Base-by-base conservation (phyloP, 2,888 invertebrate genomes). In the Eupithecia dodoneata region DNA sequence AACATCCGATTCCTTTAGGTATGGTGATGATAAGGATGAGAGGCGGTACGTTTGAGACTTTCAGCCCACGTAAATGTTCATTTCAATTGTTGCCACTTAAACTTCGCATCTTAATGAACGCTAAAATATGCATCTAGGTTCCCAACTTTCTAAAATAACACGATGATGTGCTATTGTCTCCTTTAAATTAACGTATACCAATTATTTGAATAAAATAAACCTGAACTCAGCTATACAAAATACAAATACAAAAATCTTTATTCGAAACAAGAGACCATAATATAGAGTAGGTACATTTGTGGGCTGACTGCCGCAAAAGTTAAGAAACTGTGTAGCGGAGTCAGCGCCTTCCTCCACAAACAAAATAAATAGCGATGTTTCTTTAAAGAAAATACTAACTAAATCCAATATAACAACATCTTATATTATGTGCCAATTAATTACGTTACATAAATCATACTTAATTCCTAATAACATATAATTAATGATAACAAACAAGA, bases 81-180 rank as follows among this genome's bases (percentile, higher is more conserved):
- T 66, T 66, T 66, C 2, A 69, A 44, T 18, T 42, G 6, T 1
- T 10, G 45, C 15, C 44, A 44, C n/a, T 47, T 18, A 12, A 45
- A 45, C 9, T 10, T n/a, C 44, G 47, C 18, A 69, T 44, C 42
- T 3, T 70, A 70, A 45, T 70, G 47, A 18, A 30, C 30, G 47
- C 18, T 30, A 70, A 45, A 70, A 12, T 79, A 79, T 75, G 77
- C 63, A 79, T 78, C 76, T 81, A 74, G 76, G 79, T 77, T 77
- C 79, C 83, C 76, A 80, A 90, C 91, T 91, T 91, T 91, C 91
- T 91, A 91, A 90, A 88, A 84, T 89, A 87, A 88, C 89, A 88
- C 85, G 85, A 84, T 83, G 84, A 84, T 83, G 83, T 84, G 82
- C 82, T 83, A 80, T 83, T 82, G 81, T 77, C 69, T 74, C 67